Conservation (phyloP, 2,888 invertebrate genomes). For the Zele albiditarsus region DNA sequence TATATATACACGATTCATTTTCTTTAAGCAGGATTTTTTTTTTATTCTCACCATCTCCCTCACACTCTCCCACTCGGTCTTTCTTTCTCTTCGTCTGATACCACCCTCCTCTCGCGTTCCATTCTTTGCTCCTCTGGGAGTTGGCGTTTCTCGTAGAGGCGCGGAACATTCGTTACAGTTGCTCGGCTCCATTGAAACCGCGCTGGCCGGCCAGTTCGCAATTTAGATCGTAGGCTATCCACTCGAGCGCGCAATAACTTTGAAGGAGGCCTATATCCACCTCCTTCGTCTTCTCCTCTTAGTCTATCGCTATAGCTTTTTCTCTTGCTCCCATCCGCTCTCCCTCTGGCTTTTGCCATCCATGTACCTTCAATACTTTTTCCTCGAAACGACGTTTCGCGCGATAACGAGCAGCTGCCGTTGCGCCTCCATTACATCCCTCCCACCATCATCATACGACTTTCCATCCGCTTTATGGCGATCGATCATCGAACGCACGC, state of each 20-base stretch:
- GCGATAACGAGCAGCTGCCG: conserved; percentile 44
- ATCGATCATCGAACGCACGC: conserved; percentile 29
- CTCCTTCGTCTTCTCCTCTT: conserved; percentile 31
- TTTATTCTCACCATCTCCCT: neutral
- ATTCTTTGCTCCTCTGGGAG: conserved; percentile 10
- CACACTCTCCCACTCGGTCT: neutral
- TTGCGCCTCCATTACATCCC: conserved; percentile 42
- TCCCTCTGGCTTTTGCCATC: conserved; percentile 17
- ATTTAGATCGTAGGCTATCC: conserved; percentile 58
- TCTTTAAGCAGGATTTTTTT: neutral
- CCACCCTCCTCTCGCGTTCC: neutral
- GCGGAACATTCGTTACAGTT: conserved; percentile 42
- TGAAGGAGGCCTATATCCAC: conserved; percentile 35
- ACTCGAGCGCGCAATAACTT: conserved; percentile 58
- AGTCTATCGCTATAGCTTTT: neutral
- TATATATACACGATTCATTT: neutral
- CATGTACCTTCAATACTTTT: conserved; percentile 34
- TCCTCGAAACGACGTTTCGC: conserved; percentile 36
- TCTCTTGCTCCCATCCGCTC: no score
- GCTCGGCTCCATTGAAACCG: conserved; percentile 40
- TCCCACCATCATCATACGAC: conserved; percentile 17
- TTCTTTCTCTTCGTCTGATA: neutral
- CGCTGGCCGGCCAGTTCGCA: conserved; percentile 43
- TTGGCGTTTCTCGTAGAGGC: conserved; percentile 29
- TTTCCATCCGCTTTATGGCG: conserved; percentile 8